A percentile compares a stretch with the other conserved stretches of the same genome.
phyloP scores from a whole-genome alignment of 2,113 vertebrate genomes.

The Spermophilus dauricus region DNA sequence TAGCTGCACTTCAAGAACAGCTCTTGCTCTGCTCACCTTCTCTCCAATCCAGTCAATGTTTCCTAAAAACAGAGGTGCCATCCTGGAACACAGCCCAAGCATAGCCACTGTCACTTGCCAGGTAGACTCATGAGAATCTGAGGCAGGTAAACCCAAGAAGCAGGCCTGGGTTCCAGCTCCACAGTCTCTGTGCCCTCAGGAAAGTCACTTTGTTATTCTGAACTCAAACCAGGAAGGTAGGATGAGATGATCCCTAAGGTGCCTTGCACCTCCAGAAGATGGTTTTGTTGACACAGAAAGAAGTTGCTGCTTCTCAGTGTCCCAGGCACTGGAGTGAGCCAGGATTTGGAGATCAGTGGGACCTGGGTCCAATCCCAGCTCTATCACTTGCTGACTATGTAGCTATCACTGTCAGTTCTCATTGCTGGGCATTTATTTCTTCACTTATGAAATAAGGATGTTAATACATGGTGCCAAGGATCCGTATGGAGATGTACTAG shows the following conservation, averaged over 20 bases:
- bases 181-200: neutral
- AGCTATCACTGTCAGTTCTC: neutral
- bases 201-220: neutral
- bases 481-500: neutral
- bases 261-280: neutral
- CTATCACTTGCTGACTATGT: neutral
- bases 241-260: neutral
- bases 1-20: neutral
- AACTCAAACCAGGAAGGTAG: neutral
- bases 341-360: neutral
- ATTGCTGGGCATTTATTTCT: neutral
- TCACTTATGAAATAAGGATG: neutral
- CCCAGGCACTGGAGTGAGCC: neutral
- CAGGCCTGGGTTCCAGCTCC: neutral
- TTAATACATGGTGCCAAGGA: neutral
- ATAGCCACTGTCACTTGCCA: neutral
- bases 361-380: neutral
- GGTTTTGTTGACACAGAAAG: neutral
- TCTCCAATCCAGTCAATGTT: neutral
- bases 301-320: neutral
- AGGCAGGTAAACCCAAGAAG: neutral
- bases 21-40: neutral
- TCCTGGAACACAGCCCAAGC: neutral
- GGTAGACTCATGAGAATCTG: neutral
- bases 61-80: neutral